These are phyloP conservation scores for Phacellophora camtschatica DNA, from an alignment of 30 jellyfish, hydroid and myxozoan species.

Conservation along the genomic window DNA sequence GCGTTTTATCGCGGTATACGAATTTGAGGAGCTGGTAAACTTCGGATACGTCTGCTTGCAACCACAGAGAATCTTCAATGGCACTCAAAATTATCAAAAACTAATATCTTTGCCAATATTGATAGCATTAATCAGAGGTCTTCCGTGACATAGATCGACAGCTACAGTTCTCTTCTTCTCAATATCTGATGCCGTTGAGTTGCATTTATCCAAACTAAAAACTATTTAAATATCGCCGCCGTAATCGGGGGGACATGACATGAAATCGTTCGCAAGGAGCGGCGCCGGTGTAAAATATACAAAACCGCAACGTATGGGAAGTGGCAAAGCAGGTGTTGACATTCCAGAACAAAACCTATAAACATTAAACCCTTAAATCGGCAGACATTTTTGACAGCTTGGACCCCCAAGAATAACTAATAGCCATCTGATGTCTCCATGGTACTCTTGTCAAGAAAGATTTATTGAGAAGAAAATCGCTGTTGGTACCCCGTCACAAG, in stretches of 20 bases:
- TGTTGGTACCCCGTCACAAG: slow-evolving; percentile 8
- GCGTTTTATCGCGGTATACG: slow-evolving; percentile 42
- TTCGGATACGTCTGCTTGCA: not conserved
- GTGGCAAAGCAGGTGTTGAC: slow-evolving; percentile 75
- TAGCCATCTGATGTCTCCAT: slow-evolving; percentile 12
- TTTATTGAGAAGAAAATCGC: slow-evolving; percentile 9
- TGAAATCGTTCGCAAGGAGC: not conserved
- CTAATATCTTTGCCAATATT: slow-evolving; percentile 7
- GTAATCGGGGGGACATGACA: slow-evolving; percentile 59
- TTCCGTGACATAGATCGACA: slow-evolving; percentile 60
- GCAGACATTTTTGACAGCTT: slow-evolving; percentile 65
- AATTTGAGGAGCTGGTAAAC: slow-evolving; percentile 6
- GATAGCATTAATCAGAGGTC: slow-evolving; percentile 25
- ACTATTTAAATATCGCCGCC: slow-evolving; percentile 60
- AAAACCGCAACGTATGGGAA: slow-evolving; percentile 54
- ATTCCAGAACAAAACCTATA: slow-evolving; percentile 25
- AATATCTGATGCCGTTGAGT: slow-evolving; percentile 52
- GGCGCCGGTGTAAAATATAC: slow-evolving; percentile 60
- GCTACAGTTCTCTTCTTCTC: slow-evolving; percentile 34
- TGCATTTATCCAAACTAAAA: slow-evolving; percentile 37
- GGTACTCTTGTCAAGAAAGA: not conserved
- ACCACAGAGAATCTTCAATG: not conserved
- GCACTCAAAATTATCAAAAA: slow-evolving; percentile 1
- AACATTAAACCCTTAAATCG: slow-evolving; percentile 27
- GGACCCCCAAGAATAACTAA: slow-evolving; percentile 47